Base-by-base conservation (phyloP, 2,888 invertebrate species). In the Polymixis lichenea region DNA sequence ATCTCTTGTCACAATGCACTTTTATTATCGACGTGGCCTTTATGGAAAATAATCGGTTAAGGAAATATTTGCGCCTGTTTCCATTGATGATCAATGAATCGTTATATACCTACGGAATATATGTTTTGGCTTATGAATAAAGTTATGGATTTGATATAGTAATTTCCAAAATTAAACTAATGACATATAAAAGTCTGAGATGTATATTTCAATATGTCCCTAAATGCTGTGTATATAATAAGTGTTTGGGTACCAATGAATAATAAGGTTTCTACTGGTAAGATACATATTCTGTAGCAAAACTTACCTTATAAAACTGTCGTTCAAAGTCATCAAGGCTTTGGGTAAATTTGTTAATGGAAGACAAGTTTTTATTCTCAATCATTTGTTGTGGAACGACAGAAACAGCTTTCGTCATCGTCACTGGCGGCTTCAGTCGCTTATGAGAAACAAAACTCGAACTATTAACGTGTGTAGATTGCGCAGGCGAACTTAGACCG, bases 241-340 rank as follows among this genome's bases (percentile, higher is more conserved):
- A 19, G 55, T 55, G 15, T 66, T 28, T 43, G 32, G 1, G 7
- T 15, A 55, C 22, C 49, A 72, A 53, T 64, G 32, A 58, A 46
- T 51, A 43, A 15, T 32, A 5, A 22, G n/a, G n/a, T 64, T 64
- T 64, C 4, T 43, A 25, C 43, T 43, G 53, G 3, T 15, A 67
- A 28, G 11, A 7, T 38, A 38, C 38, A 5, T 38, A 38, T 32
- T 38, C 38, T 2, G 17, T n/a, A 58, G 15, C 53, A 72, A 71
- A 67, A 82, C 89, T 87, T 84, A 90, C 90, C 88, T 70, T 79
- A 72, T 89, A 89, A 83, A 90, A 89, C 74, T 85, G 80, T 53
- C 87, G 81, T 77, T 90, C 89, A 49, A 90, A 86, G 17, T 56
- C 43, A 72, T 89, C 88, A 32, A 90, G 78, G 25, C 80, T 79